Evolutionary conservation across 2,888 invertebrate genomes (phyloP).

Genomic region (Melieria picta): DNA sequence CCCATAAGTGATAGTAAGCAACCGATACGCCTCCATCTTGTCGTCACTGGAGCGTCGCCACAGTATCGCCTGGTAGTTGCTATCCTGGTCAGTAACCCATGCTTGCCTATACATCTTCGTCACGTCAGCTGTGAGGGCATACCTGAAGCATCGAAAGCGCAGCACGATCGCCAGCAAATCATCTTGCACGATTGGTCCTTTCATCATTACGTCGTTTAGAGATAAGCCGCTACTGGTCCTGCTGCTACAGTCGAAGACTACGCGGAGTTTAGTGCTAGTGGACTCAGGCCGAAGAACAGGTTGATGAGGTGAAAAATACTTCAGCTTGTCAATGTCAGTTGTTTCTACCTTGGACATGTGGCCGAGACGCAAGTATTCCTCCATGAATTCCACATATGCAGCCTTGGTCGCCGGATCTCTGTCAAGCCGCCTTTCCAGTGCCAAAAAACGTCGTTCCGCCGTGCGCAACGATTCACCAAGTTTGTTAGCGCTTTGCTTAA

Average conservation of each 20-base stretch:
- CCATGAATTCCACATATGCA: constrained; percentile 21
- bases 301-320: constrained; percentile 23
- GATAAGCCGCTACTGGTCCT: constrained; percentile 38
- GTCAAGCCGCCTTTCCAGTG: constrained; percentile 12
- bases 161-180: constrained; percentile 36
- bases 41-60: constrained; percentile 15
- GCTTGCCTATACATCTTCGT: constrained; percentile 44
- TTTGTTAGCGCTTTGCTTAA: constrained; percentile 18
- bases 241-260: constrained; percentile 37
- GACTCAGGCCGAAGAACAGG: constrained; percentile 32
- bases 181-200: constrained; percentile 34
- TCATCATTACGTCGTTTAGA: constrained; percentile 39
- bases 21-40: constrained; percentile 18
- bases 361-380: constrained; percentile 15
- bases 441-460: constrained; percentile 20
- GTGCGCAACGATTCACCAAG: constrained; percentile 21
- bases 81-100: constrained; percentile 35
- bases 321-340: not conserved
- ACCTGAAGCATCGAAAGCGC: constrained; percentile 32
- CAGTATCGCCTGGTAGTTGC: constrained; percentile 37
- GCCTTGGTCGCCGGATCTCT: constrained; percentile 12
- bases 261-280: constrained; percentile 37
- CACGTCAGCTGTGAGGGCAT: constrained; percentile 38
- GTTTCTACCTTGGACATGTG: constrained; percentile 19
- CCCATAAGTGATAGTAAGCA: constrained; percentile 29